Percentiles rank a stretch among this genome's conserved stretches.
These are phyloP conservation scores for Gorsachius goisagi DNA, from an alignment of 2,113 vertebrate species.

Conservation along the genomic window DNA sequence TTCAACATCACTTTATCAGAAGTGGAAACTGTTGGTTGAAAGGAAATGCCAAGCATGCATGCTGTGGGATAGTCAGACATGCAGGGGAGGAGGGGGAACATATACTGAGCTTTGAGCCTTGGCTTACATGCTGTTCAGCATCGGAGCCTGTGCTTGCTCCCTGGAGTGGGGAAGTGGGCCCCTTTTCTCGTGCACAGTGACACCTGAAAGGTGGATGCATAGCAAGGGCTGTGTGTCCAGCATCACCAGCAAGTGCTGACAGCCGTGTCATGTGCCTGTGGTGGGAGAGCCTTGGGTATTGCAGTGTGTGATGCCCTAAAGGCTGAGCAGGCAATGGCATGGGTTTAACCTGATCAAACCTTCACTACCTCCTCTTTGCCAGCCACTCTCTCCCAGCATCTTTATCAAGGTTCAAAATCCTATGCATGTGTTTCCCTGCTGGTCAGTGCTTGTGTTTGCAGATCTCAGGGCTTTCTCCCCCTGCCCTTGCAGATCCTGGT, in stretches of 20 bases:
- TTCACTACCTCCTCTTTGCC: neutral
- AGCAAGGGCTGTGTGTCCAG: neutral
- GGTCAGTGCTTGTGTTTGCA: neutral
- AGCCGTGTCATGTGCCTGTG: neutral
- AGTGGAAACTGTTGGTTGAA: neutral
- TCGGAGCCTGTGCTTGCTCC: neutral
- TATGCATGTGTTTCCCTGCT: neutral
- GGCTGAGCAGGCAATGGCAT: neutral
- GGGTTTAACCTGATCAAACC: neutral
- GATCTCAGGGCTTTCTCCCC: neutral
- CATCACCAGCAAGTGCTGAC: neutral
- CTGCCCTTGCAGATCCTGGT: neutral
- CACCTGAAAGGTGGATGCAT: rapidly evolving
- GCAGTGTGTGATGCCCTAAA: neutral
- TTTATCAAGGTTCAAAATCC: neutral
- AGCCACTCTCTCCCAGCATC: neutral
- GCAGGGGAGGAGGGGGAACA: neutral
- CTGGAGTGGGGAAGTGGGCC: neutral
- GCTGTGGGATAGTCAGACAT: neutral
- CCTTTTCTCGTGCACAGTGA: neutral
- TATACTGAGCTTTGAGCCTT: neutral
- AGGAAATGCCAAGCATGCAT: neutral
- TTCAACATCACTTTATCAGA: neutral
- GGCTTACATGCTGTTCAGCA: neutral
- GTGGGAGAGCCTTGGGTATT: neutral